A percentile compares a stretch with the other conserved stretches of the same genome.
phyloP scores from a whole-genome alignment of 1,140 invertebrate species.

The Heliconius himera region DNA sequence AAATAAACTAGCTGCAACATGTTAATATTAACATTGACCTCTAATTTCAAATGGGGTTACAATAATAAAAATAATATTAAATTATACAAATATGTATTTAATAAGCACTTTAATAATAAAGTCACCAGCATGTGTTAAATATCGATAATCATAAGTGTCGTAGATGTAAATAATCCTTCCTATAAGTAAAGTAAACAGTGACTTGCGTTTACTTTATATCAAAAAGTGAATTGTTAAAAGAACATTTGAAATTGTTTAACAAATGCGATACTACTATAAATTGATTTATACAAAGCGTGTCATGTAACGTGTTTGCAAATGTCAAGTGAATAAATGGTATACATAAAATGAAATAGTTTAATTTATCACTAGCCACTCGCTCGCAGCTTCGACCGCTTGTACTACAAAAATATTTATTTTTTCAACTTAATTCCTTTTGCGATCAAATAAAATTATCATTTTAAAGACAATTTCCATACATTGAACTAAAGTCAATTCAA shows the following conservation, averaged over 20 bases:
- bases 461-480: no score
- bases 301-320: conserved; percentile 28
- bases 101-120: conserved; percentile 6
- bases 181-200: background rate
- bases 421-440: no score
- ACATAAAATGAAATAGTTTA: conserved; percentile 29
- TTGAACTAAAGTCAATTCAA: no score
- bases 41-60: background rate
- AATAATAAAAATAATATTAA: background rate
- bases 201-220: background rate
- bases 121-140: background rate
- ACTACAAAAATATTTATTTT: no score
- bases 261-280: background rate
- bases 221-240: background rate
- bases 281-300: conserved; percentile 22
- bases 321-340: conserved; percentile 29
- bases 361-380: conserved; percentile 10
- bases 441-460: no score
- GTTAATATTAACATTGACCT: background rate
- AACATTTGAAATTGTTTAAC: background rate
- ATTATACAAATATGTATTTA: conserved; percentile 9
- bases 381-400: no score
- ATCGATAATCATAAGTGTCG: background rate
- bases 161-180: background rate
- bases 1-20: background rate